phyloP scores from a whole-genome alignment of 2,888 invertebrate species.

The Nyleta sp. region DNA sequence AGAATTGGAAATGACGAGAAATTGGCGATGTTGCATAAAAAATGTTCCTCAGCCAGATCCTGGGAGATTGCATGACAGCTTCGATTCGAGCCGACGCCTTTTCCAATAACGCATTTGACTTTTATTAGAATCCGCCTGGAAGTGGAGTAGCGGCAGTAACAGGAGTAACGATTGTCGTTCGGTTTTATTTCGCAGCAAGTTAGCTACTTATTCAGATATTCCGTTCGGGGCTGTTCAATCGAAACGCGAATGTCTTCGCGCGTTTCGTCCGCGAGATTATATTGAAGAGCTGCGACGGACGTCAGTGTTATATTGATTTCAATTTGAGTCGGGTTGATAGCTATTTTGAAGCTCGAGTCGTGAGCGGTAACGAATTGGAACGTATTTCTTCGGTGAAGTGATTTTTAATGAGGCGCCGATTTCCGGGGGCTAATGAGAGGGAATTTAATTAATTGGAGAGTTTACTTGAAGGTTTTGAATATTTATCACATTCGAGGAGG shows the following conservation, averaged over 20 bases:
- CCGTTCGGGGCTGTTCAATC: too few relatives aligned
- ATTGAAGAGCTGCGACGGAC: too few relatives aligned
- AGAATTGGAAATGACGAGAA: too few relatives aligned
- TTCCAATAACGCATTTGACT: constrained; percentile 39
- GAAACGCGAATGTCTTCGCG: too few relatives aligned
- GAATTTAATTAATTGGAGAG: constrained; percentile 26
- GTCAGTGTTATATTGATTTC: too few relatives aligned
- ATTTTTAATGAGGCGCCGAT: constrained; percentile 22
- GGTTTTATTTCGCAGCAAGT: constrained; percentile 24
- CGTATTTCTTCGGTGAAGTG: constrained; percentile 1
- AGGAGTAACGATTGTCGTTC: constrained; percentile 24
- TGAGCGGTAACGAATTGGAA: constrained; percentile 4
- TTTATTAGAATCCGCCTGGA: constrained; percentile 29
- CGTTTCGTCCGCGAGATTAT: too few relatives aligned
- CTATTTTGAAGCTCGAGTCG: too few relatives aligned
- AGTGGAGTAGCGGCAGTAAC: background rate
- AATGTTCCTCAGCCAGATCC: too few relatives aligned
- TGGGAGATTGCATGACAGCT: constrained; percentile 4
- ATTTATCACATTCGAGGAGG: constrained; percentile 24
- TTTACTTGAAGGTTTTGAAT: constrained; percentile 23
- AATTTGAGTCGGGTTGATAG: too few relatives aligned
- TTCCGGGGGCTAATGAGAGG: too few relatives aligned
- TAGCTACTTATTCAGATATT: constrained; percentile 34
- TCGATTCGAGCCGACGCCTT: constrained; percentile 14
- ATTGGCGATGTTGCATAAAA: too few relatives aligned